Evolutionary conservation across 2,113 vertebrate genomes (phyloP), one percentile per base, ranked within the genome.

Genomic region (Micronycteris hirsuta): DNA sequence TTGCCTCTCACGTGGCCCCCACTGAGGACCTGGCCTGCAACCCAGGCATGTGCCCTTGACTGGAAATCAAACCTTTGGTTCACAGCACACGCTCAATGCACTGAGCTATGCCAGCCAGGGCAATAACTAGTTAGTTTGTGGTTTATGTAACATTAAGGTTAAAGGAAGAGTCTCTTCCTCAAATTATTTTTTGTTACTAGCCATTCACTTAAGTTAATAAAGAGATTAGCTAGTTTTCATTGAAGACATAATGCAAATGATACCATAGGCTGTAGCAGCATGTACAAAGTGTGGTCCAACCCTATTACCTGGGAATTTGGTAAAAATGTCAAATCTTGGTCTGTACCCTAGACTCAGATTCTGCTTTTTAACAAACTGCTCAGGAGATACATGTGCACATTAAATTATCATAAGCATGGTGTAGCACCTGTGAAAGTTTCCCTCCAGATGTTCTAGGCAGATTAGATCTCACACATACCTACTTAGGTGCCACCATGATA

Each of bases 161-260:
- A 81, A 92, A 83, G 43, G 36, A 94, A 58, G 24, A 67, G 17
- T 83, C 28, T 94, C 49, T 77, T 73, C 24, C 56, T 58, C 26
- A 20, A 89, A 77, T 96, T 91, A 70, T 43, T 89, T 78, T 93
- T 85, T 38, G 54, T 41, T 67, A 80, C 36, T 82, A 90, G 71
- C 28, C 31, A 91, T 91, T 95, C 41, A 70, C 49, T 95, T 92
- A 41, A 83, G 73, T 91, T 74, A 88, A 96, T 84, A 86, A 89
- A 80, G 63, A 86, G 22, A 89, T 47, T 47, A 82, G 38, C 17
- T 86, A n/a, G 14, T 74, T 80, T 80, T 93, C 61, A 56, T 43
- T 63, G 16, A 86, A 78, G 16, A 33, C 56, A 61, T 47, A 24
- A 85, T 65, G 5, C 56, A 73, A 81, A 85, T 71, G 24, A 93